phyloP scores from a whole-genome alignment of 2,888 invertebrate genomes.

The Acholoe squamosa region DNA sequence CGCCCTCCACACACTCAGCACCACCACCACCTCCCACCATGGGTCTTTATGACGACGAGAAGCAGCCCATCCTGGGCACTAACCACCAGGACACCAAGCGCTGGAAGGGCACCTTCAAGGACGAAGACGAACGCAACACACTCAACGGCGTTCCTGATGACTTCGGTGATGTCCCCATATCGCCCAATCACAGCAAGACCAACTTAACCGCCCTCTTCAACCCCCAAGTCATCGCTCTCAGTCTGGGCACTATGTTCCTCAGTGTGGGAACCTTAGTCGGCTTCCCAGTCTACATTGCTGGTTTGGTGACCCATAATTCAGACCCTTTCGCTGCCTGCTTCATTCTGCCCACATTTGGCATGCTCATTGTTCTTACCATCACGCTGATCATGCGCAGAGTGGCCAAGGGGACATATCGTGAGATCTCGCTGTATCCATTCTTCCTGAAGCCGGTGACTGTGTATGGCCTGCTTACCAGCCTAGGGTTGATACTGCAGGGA shows the following conservation, averaged over 20 bases:
- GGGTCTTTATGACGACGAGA: background rate
- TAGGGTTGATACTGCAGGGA: background rate
- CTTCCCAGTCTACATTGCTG: background rate
- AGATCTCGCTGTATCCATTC: constrained; percentile 39
- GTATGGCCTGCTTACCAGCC: background rate
- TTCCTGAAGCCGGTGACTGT: background rate
- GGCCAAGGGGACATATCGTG: background rate
- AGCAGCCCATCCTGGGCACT: background rate
- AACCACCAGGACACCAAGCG: background rate
- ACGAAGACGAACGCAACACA: background rate
- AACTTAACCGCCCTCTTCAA: background rate
- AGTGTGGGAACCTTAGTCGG: background rate
- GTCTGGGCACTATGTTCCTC: background rate
- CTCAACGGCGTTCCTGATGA: constrained; percentile 19
- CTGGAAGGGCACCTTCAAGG: background rate
- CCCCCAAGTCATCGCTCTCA: background rate
- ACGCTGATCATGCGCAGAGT: background rate
- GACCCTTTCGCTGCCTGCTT: constrained; percentile 1
- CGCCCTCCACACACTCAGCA: no score
- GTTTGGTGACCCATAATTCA: background rate
- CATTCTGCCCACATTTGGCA: background rate
- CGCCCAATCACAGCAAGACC: background rate
- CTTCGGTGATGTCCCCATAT: background rate
- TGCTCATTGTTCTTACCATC: background rate
- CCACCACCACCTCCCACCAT: background rate